These are phyloP conservation scores for Potamarius usumacintae DNA, from an alignment of 2,113 vertebrate species.

Conservation along the genomic window DNA sequence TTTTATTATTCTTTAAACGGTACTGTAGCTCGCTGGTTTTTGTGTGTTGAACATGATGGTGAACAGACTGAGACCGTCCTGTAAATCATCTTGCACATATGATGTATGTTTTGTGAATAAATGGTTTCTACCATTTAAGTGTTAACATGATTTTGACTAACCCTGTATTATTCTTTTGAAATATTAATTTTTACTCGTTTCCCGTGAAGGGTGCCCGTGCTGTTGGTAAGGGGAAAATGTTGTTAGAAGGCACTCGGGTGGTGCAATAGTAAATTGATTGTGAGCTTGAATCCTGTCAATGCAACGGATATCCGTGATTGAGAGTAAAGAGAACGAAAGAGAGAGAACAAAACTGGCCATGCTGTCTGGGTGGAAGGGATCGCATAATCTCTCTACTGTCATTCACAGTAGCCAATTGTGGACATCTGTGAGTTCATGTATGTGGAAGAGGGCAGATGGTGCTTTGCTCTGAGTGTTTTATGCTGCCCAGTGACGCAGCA, in stretches of 20 bases:
- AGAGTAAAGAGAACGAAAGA: neutral
- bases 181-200: neutral
- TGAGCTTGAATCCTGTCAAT: neutral
- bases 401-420: neutral
- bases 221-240: neutral
- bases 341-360: neutral
- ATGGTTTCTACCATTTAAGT: no score
- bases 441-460: neutral
- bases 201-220: neutral
- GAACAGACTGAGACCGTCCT: no score
- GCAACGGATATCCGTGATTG: neutral
- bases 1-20: no score
- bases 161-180: neutral
- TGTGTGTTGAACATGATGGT: no score
- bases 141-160: no score
- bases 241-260: neutral
- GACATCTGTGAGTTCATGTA: conserved; percentile 2
- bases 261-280: neutral
- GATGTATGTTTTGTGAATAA: no score
- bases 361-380: neutral
- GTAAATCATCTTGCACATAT: no score
- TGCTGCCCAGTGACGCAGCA: neutral
- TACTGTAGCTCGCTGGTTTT: no score
- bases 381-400: neutral
- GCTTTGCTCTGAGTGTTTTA: neutral